Percentiles rank a stretch among this genome's conserved stretches.
Evolutionary conservation across 2,888 invertebrate species (phyloP).

Genomic region (Heteromurus nitidus): DNA sequence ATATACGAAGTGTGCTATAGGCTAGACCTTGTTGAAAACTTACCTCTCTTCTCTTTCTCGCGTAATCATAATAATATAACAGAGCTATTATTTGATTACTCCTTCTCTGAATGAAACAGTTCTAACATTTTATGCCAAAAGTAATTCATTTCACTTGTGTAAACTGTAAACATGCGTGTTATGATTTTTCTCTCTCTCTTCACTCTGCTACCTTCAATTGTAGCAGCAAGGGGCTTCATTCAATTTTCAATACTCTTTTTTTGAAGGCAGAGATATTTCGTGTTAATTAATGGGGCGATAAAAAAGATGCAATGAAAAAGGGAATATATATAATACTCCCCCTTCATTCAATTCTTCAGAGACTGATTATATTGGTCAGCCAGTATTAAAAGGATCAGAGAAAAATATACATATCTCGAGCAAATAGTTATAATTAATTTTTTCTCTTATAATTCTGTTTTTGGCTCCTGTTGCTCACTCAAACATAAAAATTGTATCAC

Average conservation of each 20-base stretch:
- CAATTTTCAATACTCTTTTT: background rate
- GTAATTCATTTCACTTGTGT: constrained; percentile 18
- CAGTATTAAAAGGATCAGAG: background rate
- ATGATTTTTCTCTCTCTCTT: background rate
- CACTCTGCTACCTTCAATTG: background rate
- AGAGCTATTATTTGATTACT: background rate
- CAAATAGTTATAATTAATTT: background rate
- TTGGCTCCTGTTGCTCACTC: constrained; percentile 32
- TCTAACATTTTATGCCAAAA: background rate
- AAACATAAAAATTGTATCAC: constrained; percentile 19
- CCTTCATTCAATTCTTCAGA: background rate
- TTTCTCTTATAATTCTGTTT: no score
- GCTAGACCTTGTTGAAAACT: no score
- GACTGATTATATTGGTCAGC: constrained; percentile 12
- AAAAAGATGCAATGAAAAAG: background rate
- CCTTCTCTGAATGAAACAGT: background rate
- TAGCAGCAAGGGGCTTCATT: no score
- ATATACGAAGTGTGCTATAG: no score
- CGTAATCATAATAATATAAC: background rate
- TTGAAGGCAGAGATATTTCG: background rate
- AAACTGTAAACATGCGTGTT: constrained; percentile 6
- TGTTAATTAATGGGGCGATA: constrained; percentile 27
- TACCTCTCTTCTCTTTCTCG: constrained; percentile 4
- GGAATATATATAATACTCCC: background rate
- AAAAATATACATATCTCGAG: no score